Conservation (phyloP, 1,140 invertebrate species). For the Euwallacea similis region DNA sequence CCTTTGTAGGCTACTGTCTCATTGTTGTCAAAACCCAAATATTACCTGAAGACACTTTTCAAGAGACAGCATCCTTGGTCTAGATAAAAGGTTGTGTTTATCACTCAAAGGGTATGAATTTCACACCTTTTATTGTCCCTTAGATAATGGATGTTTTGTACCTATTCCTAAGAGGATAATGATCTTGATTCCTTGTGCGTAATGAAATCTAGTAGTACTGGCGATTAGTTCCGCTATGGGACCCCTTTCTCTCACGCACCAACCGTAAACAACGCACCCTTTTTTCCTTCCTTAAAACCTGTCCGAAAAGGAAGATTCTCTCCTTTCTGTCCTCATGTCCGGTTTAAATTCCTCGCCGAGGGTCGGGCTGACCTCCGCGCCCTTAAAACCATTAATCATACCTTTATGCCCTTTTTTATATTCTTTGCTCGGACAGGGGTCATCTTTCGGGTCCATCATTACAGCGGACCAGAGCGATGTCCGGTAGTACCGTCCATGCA, state of each 20-base stretch:
- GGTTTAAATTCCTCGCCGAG: conserved; percentile 29
- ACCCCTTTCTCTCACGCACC: conserved; percentile 38
- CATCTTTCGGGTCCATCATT: conserved; percentile 31
- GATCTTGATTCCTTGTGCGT: conserved; percentile 3
- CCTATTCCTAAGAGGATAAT: conserved; percentile 23
- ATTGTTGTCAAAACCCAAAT: background rate
- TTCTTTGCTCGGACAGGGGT: conserved; percentile 36
- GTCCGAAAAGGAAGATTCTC: conserved; percentile 32
- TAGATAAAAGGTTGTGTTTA: conserved; percentile 10
- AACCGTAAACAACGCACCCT: conserved; percentile 37
- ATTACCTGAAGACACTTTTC: conserved; percentile 6
- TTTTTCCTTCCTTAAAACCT: conserved; percentile 35
- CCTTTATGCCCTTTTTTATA: conserved; percentile 35
- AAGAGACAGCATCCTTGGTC: background rate
- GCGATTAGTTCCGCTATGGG: conserved; percentile 36
- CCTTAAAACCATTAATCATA: conserved; percentile 39
- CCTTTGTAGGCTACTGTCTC: conserved; percentile 28
- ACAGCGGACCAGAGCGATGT: conserved; percentile 14
- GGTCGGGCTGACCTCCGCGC: conserved; percentile 33
- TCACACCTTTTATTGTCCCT: conserved; percentile 29
- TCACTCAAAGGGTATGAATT: conserved; percentile 24
- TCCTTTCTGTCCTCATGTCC: conserved; percentile 21
- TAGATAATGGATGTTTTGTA: conserved; percentile 28
- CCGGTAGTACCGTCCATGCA: background rate
- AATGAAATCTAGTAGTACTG: conserved; percentile 14